These are phyloP conservation scores for Calycopis cecrops DNA, from an alignment of 1,140 invertebrate genomes.

Conservation along the genomic window DNA sequence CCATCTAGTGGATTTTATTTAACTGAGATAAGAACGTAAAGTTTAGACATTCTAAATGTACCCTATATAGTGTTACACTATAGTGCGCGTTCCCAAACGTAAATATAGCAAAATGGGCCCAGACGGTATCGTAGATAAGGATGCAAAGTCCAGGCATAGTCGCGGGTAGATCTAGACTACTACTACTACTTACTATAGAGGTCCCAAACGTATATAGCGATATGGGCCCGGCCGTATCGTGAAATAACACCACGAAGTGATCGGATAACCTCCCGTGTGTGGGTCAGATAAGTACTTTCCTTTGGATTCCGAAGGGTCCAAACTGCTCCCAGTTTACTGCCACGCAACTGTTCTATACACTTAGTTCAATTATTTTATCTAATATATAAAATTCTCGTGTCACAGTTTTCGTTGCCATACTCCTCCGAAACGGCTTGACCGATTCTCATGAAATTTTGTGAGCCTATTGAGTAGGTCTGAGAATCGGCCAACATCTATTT, in stretches of 20 bases:
- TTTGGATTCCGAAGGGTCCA: background rate
- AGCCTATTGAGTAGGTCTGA: too few relatives aligned
- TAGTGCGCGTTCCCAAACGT: too few relatives aligned
- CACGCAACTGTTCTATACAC: background rate
- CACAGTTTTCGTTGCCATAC: background rate
- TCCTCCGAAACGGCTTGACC: too few relatives aligned
- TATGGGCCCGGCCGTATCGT: background rate
- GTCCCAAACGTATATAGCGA: background rate
- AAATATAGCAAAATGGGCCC: too few relatives aligned
- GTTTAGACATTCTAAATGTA: too few relatives aligned
- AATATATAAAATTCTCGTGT: background rate
- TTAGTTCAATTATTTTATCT: background rate
- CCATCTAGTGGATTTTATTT: too few relatives aligned
- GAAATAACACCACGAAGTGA: constrained; percentile 11
- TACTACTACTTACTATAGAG: background rate
- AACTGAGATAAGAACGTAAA: too few relatives aligned
- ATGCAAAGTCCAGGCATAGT: background rate
- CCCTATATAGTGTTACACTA: too few relatives aligned
- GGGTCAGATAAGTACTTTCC: background rate
- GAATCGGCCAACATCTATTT: too few relatives aligned
- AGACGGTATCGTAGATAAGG: background rate
- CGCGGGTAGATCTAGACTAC: background rate
- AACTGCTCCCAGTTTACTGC: background rate
- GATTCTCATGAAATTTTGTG: too few relatives aligned
- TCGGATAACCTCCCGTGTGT: constrained; percentile 9